These are phyloP conservation scores for Serilophus lunatus DNA, from an alignment of 2,113 vertebrate genomes.

Conservation along the genomic window DNA sequence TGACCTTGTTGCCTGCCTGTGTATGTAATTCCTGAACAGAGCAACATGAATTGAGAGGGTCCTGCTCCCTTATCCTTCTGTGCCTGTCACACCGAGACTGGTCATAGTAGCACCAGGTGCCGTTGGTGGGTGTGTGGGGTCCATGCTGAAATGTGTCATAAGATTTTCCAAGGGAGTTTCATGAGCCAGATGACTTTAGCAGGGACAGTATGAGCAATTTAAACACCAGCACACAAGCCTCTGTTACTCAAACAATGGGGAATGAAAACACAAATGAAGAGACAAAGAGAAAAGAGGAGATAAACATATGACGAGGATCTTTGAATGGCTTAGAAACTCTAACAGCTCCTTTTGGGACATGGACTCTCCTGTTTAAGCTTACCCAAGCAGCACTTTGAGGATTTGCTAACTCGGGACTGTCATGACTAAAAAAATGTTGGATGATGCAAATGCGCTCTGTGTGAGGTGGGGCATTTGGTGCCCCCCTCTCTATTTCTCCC, in stretches of 20 bases:
- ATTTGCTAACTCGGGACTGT: background rate
- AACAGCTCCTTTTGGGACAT: background rate
- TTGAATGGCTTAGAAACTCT: background rate
- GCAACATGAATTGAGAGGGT: accelerated
- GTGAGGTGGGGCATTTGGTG: background rate
- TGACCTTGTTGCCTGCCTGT: background rate
- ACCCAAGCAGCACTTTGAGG: background rate
- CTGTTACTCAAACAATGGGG: accelerated
- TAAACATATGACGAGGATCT: background rate
- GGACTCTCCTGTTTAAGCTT: background rate
- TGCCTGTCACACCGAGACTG: background rate
- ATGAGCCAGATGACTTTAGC: background rate
- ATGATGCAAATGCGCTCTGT: background rate
- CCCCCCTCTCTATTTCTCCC: background rate
- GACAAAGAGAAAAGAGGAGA: background rate
- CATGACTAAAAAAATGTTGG: background rate
- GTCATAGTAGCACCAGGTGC: background rate
- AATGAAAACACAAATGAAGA: background rate
- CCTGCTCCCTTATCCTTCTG: background rate
- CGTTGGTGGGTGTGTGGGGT: background rate
- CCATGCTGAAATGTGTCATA: background rate
- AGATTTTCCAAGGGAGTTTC: background rate
- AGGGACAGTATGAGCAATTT: background rate
- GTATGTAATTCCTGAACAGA: background rate
- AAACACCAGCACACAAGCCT: background rate